Evolutionary conservation across 30 jellyfish, hydroid and myxozoan genomes (phyloP), one percentile per base, ranked within the genome.

Genomic region (Cassiopea xamachana): DNA sequence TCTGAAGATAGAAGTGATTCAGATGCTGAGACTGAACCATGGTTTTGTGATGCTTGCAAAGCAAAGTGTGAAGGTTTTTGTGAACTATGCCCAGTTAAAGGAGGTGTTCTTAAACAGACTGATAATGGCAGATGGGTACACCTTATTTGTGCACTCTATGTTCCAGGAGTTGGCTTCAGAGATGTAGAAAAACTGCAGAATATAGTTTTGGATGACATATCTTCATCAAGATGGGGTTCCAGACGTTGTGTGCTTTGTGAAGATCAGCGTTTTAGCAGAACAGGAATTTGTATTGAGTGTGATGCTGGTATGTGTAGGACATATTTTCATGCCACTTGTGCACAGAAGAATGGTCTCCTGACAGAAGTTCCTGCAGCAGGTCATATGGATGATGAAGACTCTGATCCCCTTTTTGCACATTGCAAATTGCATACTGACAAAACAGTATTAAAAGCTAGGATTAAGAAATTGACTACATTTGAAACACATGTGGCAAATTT

Each of bases 31-130:
- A 91, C 98, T 0, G 99, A 90, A 80, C 99, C 99, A 48, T 96
- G 99, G 99, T 96, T 96, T 78, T 96, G 99, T 79, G 99, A 96
- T 48, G 87, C 94, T 46, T 96, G 99, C 96, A 96, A 96, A 64
- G 99, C 99, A 48, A 96, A 92, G 17, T 91, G 84, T 7, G 75
- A 64, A 46, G 91, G 89, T 14, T 17, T 50, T 59, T 96, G 99
- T 81, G 99, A 96, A 82, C 96, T 96, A 7, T 96, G 99, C 84
- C 99, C 99, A 2, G 88, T 75, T 70, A 78, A 69, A 39, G 99
- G 99, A 4, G 99, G 99, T 2, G 88, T 96, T 44, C 86, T 85
- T 49, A 96, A 96, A 90, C 98, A 92, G 69, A 86, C 98, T 16
- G 97, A 92, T 73, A 83, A 94, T 2, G 98, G 99, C 47, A 69